Evolutionary conservation across 2,113 vertebrate species (phyloP).

Genomic region (Notarius lentiginosus): DNA sequence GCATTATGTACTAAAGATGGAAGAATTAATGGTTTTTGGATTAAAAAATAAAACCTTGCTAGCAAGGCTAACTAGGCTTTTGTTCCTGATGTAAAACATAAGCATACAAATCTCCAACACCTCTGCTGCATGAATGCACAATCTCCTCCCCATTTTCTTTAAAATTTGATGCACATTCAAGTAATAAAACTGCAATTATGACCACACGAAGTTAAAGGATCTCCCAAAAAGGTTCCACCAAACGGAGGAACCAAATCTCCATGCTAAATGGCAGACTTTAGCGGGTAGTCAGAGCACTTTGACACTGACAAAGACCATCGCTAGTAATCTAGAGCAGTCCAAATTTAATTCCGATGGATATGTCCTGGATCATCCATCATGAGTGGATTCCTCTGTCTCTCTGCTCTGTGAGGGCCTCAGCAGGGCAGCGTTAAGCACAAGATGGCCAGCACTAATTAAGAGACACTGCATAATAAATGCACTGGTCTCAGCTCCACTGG

Average conservation of each 20-base stretch:
- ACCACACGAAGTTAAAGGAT: not conserved
- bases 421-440: conserved; percentile 12
- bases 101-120: not conserved
- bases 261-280: conserved; percentile 28
- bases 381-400: conserved; percentile 24
- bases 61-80: not conserved
- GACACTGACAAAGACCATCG: conserved; percentile 36
- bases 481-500: conserved; percentile 31
- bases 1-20: not conserved
- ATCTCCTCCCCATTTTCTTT: not conserved
- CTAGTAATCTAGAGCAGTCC: conserved; percentile 54
- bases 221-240: not conserved
- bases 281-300: conserved; percentile 9
- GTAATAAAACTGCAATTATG: not conserved
- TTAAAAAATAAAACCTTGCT: not conserved
- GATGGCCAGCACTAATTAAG: conserved; percentile 42
- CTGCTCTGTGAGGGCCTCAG: conserved; percentile 7
- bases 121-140: too few species aligned
- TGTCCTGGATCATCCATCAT: conserved; percentile 61
- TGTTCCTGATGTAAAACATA: not conserved
- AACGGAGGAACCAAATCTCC: conserved; percentile 3
- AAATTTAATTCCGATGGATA: conserved; percentile 61
- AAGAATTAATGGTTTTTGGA: not conserved
- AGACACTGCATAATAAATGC: conserved; percentile 48
- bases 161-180: not conserved